phyloP scores from a whole-genome alignment of 2,113 vertebrate genomes.

The Phrynosoma platyrhinos region DNA sequence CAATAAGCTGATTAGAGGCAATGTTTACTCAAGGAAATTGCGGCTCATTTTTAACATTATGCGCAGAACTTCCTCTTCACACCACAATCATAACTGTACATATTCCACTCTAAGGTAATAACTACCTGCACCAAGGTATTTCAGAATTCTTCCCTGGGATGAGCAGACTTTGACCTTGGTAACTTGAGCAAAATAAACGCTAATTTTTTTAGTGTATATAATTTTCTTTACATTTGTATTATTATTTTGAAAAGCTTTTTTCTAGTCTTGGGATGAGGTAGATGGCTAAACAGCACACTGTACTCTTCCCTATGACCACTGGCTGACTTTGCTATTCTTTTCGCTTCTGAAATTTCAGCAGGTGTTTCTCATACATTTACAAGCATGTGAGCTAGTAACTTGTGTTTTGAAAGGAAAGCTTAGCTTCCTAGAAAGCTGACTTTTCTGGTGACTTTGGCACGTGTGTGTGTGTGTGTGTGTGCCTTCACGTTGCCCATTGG shows the following conservation, averaged over 20 bases:
- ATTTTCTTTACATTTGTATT: background rate
- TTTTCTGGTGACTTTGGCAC: background rate
- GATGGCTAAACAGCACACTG: background rate
- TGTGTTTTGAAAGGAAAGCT: background rate
- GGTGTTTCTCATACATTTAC: background rate
- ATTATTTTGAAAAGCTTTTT: background rate
- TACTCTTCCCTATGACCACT: too few species aligned
- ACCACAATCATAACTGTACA: background rate
- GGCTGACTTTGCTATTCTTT: too few species aligned
- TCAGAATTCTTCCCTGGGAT: too few species aligned
- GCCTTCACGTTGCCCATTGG: too few species aligned
- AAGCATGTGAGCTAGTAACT: background rate
- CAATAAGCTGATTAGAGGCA: background rate
- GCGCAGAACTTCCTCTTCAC: background rate
- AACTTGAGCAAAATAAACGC: background rate
- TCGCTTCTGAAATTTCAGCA: constrained; percentile 6
- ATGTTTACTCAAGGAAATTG: background rate
- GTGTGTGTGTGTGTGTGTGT: too few species aligned
- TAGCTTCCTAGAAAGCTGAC: background rate
- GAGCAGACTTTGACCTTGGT: background rate
- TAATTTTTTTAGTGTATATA: background rate
- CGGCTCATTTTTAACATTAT: background rate
- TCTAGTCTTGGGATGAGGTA: background rate
- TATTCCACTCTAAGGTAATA: background rate
- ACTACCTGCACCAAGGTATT: background rate